A percentile compares a stretch with the other conserved stretches of the same genome.
Evolutionary conservation across 2,888 invertebrate species (phyloP).

Genomic region (Amiota minor): DNA sequence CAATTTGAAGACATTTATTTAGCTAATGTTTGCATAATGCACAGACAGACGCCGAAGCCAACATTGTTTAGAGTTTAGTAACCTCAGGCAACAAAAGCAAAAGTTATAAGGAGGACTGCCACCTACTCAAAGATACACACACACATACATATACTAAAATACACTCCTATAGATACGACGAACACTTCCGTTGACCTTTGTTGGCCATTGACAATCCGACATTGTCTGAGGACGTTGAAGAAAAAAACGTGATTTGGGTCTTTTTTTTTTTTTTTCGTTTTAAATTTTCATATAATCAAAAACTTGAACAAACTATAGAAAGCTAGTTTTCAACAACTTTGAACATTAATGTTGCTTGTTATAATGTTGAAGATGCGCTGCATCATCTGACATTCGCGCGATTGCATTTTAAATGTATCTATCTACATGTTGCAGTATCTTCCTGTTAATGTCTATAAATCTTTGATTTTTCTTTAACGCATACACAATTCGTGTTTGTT

Average conservation of each 20-base stretch:
- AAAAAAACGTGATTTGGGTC: conserved; percentile 14
- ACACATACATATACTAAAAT: too few species aligned
- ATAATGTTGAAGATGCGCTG: conserved; percentile 9
- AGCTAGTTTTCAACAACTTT: conserved; percentile 19
- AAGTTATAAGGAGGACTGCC: neutral
- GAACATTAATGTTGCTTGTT: conserved; percentile 14
- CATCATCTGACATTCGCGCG: neutral
- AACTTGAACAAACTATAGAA: conserved; percentile 5
- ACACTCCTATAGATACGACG: neutral
- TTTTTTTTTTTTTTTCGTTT: conserved; percentile 1
- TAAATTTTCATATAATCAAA: conserved; percentile 19
- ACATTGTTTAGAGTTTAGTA: conserved; percentile 3
- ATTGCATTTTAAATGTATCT: neutral
- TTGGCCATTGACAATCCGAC: neutral
- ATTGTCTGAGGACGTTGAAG: conserved; percentile 9
- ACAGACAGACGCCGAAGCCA: neutral
- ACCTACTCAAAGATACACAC: neutral
- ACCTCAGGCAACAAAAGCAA: conserved; percentile 3
- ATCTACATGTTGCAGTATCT: conserved; percentile 4
- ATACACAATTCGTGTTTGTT: neutral
- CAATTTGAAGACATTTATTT: conserved; percentile 40
- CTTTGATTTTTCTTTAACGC: conserved; percentile 20
- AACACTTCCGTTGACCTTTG: conserved; percentile 9
- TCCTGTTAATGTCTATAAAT: conserved; percentile 27
- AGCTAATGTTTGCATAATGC: conserved; percentile 35